Evolutionary conservation across 1,140 invertebrate genomes (phyloP).

Genomic region (Asobara japonica): DNA sequence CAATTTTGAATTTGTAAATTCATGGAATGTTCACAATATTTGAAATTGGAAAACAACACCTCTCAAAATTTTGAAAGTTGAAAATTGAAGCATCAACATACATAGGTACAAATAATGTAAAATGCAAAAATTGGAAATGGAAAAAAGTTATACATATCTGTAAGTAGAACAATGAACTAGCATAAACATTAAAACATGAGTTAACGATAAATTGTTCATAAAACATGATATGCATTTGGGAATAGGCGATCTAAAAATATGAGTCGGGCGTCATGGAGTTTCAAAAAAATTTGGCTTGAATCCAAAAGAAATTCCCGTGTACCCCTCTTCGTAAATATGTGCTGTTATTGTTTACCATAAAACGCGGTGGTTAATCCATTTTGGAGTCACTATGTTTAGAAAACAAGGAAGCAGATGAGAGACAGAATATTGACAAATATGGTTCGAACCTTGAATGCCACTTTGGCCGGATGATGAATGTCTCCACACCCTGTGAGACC

Average conservation of each 20-base stretch:
- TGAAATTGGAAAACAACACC: no score
- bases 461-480: constrained; percentile 52
- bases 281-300: background rate
- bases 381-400: background rate
- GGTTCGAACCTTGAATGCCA: constrained; percentile 53
- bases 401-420: constrained; percentile 7
- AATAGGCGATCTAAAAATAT: constrained; percentile 48
- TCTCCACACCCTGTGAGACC: constrained; percentile 57
- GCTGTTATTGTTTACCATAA: background rate
- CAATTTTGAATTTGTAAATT: no score
- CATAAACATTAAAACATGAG: background rate
- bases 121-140: no score
- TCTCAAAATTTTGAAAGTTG: no score
- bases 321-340: background rate
- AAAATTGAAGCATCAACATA: no score
- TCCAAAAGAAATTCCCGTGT: constrained; percentile 22
- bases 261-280: constrained; percentile 28
- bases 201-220: background rate
- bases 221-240: constrained; percentile 32
- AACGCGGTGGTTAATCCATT: background rate
- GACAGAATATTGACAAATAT: constrained; percentile 27
- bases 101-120: no score
- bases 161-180: constrained; percentile 5
- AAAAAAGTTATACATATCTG: background rate
- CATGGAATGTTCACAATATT: no score